Evolutionary conservation across 2,113 vertebrate species (phyloP).

Genomic region (Apteryx owenii): DNA sequence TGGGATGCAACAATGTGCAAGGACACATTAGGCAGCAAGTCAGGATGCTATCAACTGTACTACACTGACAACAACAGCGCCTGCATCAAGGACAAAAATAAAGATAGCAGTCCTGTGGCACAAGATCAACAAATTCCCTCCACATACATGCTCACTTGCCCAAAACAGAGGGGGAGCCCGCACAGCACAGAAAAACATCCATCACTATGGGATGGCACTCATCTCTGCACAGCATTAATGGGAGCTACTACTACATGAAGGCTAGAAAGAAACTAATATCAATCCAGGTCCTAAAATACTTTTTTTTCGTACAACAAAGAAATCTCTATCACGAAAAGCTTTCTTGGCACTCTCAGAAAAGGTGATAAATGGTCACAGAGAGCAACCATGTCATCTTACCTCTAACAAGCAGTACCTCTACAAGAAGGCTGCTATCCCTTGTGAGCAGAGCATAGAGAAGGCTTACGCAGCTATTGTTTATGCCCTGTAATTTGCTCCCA

Average conservation of each 20-base stretch:
- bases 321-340: rapidly evolving
- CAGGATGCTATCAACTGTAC: neutral
- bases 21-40: neutral
- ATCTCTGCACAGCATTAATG: neutral
- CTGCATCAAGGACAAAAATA: neutral
- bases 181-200: rapidly evolving
- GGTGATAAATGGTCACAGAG: neutral
- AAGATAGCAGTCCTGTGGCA: rapidly evolving
- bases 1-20: rapidly evolving
- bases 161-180: neutral
- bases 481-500: rapidly evolving
- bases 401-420: neutral
- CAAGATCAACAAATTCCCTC: rapidly evolving
- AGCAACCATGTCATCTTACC: rapidly evolving
- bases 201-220: neutral
- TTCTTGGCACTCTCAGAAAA: rapidly evolving
- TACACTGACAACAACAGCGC: rapidly evolving
- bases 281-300: neutral
- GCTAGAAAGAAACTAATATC: neutral
- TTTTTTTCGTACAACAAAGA: rapidly evolving
- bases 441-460: neutral
- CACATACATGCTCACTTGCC: rapidly evolving
- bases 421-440: neutral
- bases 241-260: neutral
- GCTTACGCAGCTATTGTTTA: neutral